phyloP scores from a whole-genome alignment of 2,888 invertebrate genomes.

The Andrena fulva region DNA sequence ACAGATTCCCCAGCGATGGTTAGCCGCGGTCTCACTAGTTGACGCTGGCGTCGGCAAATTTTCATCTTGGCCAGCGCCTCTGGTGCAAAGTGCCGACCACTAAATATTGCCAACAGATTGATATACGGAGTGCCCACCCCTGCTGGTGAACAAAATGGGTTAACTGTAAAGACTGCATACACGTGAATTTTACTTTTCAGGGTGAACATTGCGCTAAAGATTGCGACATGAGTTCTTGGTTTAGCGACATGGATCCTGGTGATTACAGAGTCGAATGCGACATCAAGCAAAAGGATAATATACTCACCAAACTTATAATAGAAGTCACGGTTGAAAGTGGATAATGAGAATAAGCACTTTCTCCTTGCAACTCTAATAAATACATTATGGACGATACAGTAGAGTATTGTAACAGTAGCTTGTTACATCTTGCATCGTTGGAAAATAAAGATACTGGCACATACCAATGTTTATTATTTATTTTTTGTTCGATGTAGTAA shows the following conservation, averaged over 20 bases:
- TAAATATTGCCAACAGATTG: no score
- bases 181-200: not conserved
- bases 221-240: not conserved
- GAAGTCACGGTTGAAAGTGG: not conserved
- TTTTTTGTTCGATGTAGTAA: not conserved
- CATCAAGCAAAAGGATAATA: not conserved
- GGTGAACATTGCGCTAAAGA: not conserved
- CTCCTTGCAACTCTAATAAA: not conserved
- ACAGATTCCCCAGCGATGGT: no score
- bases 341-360: not conserved
- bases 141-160: not conserved
- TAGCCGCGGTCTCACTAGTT: no score
- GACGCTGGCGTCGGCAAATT: no score
- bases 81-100: no score
- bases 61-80: no score
- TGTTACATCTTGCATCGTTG: not conserved
- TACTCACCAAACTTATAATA: rapidly evolving
- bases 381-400: not conserved
- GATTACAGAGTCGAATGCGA: not conserved
- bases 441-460: slow-evolving; percentile 30
- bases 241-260: not conserved
- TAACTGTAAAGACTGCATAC: not conserved
- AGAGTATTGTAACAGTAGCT: not conserved
- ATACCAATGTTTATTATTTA: not conserved
- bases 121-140: no score